Conservation (phyloP, 1,140 invertebrate species). For the Sitodiplosis mosellana region DNA sequence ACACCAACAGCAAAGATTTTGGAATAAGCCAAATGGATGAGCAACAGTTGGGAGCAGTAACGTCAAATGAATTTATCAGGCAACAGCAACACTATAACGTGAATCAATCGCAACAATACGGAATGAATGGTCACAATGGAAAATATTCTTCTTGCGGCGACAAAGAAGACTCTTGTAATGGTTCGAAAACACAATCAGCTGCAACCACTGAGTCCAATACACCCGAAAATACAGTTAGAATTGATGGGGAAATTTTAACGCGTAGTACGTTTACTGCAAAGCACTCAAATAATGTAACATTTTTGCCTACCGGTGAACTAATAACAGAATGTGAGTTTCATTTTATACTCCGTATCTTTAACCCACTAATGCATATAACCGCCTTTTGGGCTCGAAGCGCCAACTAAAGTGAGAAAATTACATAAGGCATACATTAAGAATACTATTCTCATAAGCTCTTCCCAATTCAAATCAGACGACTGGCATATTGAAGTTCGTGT, state of each 20-base stretch:
- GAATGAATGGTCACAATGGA: slow-evolving; percentile 31
- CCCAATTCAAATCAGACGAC: too few relatives aligned
- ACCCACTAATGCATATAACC: too few relatives aligned
- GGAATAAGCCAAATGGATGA: slow-evolving; percentile 66
- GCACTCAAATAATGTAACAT: slow-evolving; percentile 3
- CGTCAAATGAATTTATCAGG: slow-evolving; percentile 7
- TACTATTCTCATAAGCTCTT: too few relatives aligned
- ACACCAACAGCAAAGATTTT: slow-evolving; percentile 72
- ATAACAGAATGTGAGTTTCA: slow-evolving; percentile 12
- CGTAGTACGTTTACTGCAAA: background rate
- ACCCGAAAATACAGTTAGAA: slow-evolving; percentile 22
- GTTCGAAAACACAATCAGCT: slow-evolving; percentile 23
- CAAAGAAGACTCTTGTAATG: slow-evolving; percentile 19
- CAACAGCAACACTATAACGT: slow-evolving; percentile 11
- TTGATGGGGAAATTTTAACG: slow-evolving; percentile 4
- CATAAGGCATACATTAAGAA: too few relatives aligned
- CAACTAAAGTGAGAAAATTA: too few relatives aligned
- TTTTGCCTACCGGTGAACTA: slow-evolving; percentile 17
- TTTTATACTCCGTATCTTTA: too few relatives aligned
- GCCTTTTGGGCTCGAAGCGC: too few relatives aligned
- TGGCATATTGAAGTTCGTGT: too few relatives aligned
- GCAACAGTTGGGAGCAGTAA: slow-evolving; percentile 4
- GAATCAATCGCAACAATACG: slow-evolving; percentile 21
- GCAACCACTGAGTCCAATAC: slow-evolving; percentile 26
- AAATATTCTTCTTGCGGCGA: slow-evolving; percentile 8